These are phyloP conservation scores for Spinibarbus caldwelli DNA, from an alignment of 2,797 vertebrate genomes.

Conservation along the genomic window DNA sequence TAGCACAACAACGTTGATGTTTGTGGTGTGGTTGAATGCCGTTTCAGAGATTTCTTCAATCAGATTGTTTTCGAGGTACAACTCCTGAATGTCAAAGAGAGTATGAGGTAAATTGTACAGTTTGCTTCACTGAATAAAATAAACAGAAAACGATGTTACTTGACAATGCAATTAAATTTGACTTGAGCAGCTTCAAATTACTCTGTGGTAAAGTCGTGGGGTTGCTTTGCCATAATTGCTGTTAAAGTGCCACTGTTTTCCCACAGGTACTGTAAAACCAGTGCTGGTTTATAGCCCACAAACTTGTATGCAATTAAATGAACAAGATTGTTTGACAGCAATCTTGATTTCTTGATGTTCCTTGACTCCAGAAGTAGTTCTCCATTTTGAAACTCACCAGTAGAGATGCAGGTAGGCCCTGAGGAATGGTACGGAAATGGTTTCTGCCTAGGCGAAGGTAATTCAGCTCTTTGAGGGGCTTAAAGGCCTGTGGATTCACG, in stretches of 20 bases:
- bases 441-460: slow-evolving; percentile 92
- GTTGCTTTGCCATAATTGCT: slow-evolving; percentile 51
- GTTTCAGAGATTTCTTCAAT: slow-evolving; percentile 95
- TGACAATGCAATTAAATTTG: not conserved
- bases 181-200: not conserved
- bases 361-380: not conserved
- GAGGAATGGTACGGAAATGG: slow-evolving; percentile 91
- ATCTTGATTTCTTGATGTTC: not conserved
- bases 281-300: slow-evolving; percentile 1
- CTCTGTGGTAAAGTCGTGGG: slow-evolving; percentile 19
- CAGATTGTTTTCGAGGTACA: slow-evolving; percentile 92
- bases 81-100: slow-evolving; percentile 78
- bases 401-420: slow-evolving; percentile 87
- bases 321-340: slow-evolving; percentile 1
- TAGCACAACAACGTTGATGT: slow-evolving; percentile 88
- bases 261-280: slow-evolving; percentile 42
- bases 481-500: slow-evolving; percentile 84
- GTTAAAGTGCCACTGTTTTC: slow-evolving; percentile 39
- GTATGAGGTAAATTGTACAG: not conserved
- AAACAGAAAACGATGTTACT: not conserved
- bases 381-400: slow-evolving; percentile 77
- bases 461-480: slow-evolving; percentile 80
- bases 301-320: not conserved
- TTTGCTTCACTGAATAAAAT: not conserved
- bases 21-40: slow-evolving; percentile 89